Evolutionary conservation across 30 jellyfish, hydroid and myxozoan genomes (phyloP), one percentile per base, ranked within the genome.

Genomic region (Sanderia malayensis): DNA sequence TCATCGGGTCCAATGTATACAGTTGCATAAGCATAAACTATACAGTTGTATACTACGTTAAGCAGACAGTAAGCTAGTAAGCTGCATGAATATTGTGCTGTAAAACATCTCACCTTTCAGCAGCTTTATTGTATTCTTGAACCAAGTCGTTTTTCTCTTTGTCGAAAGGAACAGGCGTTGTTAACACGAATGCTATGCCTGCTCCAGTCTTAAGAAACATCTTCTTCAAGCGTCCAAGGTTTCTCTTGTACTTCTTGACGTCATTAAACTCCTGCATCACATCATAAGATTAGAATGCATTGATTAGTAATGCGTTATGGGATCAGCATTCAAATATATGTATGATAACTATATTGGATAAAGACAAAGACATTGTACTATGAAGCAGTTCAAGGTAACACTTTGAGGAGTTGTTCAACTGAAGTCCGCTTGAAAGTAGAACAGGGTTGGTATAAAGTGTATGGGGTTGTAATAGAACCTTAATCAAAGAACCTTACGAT

Each of bases 121-220:
- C 98, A 26, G 76, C 86, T 23, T 64, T 31, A 62, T 91, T 91
- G 52, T 91, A 91, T 20, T 30, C 84, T 70, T 30, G 65, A n/a
- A 91, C 61, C 24, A 73, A n/a, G 11, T 91, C 84, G 58, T 91
- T 94, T 70, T 74, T 83, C 45, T 30, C 73, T 70, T 53, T 59
- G 62, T 66, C 77, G 61, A 29, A 91, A 18, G 96, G 49, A 20
- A 91, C 96, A 3, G 98, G 98, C 24, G 98, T 91, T n/a, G 98
- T 85, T 26, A 84, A 75, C 4, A 83, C 85, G 71, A 74, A 91
- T 7, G 84, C 88, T 28, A 91, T 34, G 4, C 83, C 82, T 8
- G 98, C 98, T 33, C 96, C 96, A 13, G 98, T 91, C 30, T 46
- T 62, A 33, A 77, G 86, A 4, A 91, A 34, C 11, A 58, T 78